These are phyloP conservation scores for Pelodiscus sinensis DNA, from an alignment of 2,113 vertebrate genomes.

Conservation along the genomic window DNA sequence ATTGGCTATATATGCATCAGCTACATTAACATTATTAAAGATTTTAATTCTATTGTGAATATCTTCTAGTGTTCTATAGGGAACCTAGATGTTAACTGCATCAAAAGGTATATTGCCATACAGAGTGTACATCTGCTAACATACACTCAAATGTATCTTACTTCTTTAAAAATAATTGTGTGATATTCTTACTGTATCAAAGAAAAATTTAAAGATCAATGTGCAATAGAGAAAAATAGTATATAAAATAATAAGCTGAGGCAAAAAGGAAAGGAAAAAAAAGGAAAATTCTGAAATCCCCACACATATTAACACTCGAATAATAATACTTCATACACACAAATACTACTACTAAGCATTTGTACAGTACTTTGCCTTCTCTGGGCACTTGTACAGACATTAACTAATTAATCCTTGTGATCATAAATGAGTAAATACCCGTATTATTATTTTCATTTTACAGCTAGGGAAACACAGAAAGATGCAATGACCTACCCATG, in stretches of 20 bases:
- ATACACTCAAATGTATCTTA: neutral
- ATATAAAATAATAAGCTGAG: neutral
- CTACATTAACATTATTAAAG: neutral
- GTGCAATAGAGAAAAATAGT: neutral
- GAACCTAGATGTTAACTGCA: neutral
- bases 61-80: neutral
- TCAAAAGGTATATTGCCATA: neutral
- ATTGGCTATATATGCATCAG: neutral
- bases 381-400: neutral
- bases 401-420: constrained; percentile 7
- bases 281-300: neutral
- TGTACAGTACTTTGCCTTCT: neutral
- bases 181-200: neutral
- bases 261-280: neutral
- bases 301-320: neutral
- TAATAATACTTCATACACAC: neutral
- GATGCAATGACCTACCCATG: neutral
- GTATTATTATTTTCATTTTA: neutral
- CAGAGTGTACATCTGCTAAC: neutral
- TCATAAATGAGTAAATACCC: neutral
- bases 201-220: neutral
- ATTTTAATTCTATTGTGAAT: neutral
- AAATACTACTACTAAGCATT: neutral
- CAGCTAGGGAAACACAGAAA: neutral
- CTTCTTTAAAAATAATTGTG: neutral